Base-by-base conservation (phyloP, 2,797 vertebrate genomes). In the Synanceia verrucosa region DNA sequence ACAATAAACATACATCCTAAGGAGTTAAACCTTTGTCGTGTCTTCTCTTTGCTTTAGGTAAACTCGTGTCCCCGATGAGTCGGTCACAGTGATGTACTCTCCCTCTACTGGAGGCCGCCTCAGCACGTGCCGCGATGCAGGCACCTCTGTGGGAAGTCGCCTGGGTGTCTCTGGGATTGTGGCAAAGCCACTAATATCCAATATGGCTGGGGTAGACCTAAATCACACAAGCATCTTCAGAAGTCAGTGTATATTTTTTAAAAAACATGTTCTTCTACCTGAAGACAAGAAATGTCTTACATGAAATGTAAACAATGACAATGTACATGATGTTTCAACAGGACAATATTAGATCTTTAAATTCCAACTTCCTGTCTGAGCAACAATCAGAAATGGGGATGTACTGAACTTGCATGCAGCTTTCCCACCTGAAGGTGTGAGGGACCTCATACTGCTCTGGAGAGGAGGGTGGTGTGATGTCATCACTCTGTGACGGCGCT, bases 51-150 rank as follows among this genome's bases (percentile, higher is more conserved):
- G 81, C 11, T 91, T 81, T 78, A 99, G 91, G 79, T 97, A 99
- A 21, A 96, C 94, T 1, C 98, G 91, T 74, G 84, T 92, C 26
- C 98, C 98, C 0, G 80, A 81, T 0, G 92, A 94, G 75, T 97
- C 96, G 0, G 98, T 99, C 82, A 99, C 97, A 0, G 92, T 95
- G 92, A 99, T 10, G n/a, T 95, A 99, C 41, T 97, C 96, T 58
- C 97, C 97, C 48, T 96, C 89, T 26, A 95, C 1, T 0, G 98
- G 98, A 0, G 97, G 95, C 1, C 98, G 92, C 74, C 80, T 95
- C 52, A 96, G 90, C 3, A 95, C 95, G 1, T 28, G 76, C 41
- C 61, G 79, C 0, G 80, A 70, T 0, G 81, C 80, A 6, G 71
- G 48, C 1, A n/a, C 68, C 0, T 21, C 23, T 0, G 37, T 1